A percentile compares a stretch with the other conserved stretches of the same genome.
These are phyloP conservation scores for Ceratina japonica DNA, from an alignment of 1,140 invertebrate genomes.

Conservation along the genomic window DNA sequence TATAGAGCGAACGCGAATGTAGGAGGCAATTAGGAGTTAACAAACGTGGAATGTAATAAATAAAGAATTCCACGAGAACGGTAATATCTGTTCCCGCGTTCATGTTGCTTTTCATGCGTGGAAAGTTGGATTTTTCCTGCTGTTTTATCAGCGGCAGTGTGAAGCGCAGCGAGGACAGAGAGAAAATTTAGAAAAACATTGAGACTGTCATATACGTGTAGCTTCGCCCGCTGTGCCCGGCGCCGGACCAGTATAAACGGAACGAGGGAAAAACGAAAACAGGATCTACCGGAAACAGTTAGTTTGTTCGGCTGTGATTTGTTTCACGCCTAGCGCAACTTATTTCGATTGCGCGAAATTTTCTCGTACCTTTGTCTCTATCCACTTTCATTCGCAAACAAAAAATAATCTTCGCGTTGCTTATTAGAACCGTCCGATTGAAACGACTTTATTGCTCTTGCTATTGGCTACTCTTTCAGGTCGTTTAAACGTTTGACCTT, in stretches of 20 bases:
- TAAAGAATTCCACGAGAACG: background rate
- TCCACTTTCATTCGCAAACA: too few relatives aligned
- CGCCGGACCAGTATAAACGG: constrained; percentile 7
- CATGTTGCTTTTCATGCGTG: background rate
- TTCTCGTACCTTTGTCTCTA: background rate
- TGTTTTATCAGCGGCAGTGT: background rate
- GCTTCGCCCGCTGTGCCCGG: background rate
- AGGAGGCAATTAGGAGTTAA: background rate
- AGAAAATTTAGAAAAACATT: constrained; percentile 23
- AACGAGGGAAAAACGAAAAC: background rate
- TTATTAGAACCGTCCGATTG: too few relatives aligned
- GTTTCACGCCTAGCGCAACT: background rate
- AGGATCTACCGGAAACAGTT: constrained; percentile 3
- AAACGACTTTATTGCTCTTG: too few relatives aligned
- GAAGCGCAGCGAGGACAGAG: too few relatives aligned
- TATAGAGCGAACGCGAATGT: background rate
- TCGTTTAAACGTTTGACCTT: too few relatives aligned
- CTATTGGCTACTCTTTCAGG: too few relatives aligned
- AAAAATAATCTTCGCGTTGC: too few relatives aligned
- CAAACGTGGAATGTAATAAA: background rate
- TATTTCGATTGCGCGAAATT: constrained; percentile 1
- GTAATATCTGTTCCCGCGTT: background rate
- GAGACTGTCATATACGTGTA: background rate
- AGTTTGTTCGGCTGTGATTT: constrained; percentile 11
- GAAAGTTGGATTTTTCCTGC: background rate